Base-by-base conservation (phyloP, 2,797 vertebrate species). In the Gastrophryne carolinensis region DNA sequence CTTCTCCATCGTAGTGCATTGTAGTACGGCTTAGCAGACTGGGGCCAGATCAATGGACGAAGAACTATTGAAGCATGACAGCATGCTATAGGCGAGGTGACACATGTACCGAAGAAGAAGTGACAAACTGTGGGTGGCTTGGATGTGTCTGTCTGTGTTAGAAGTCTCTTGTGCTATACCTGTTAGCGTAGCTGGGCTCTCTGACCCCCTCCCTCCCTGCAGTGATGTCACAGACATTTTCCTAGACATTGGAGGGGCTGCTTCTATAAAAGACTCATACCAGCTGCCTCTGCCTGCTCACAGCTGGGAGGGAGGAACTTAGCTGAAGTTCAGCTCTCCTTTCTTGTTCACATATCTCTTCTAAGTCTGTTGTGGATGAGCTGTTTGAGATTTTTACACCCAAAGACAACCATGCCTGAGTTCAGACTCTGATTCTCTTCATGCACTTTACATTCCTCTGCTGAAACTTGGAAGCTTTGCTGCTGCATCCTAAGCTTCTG, bases 191-290 rank as follows among this genome's bases (percentile, higher is more conserved):
- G 21, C 50, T 56, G 60, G 37, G 35, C 27, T 19, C 13, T 26
- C 21, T 13, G 26, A 13, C 12, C 12, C 4, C 65, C 35, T 35
- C 44, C 74, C 58, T 63, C 66, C 66, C 10, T 27, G 6, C 21
- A 17, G 37, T 77, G 75, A 77, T 71, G 67, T 77, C 75, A 77
- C 39, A 34, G 44, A 21, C 35, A 34, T 70, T 34, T 70, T 77
- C 49, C 74, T 65, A 64, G 75, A 69, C 67, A 71, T 77, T 70
- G 74, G 73, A 63, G 66, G 74, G 58, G 11, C 57, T 19, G 2
- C 11, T 64, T 71, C 66, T 77, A 70, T 77, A 71, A 57, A 74
- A 77, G 58, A 53, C 67, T 65, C 53, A 23, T 26, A 30, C 75
- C 9, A 49, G 35, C 67, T 39, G 37, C 24, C 61, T 56, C 29